A percentile compares a stretch with the other conserved stretches of the same genome.
Evolutionary conservation across 2,797 vertebrate genomes (phyloP).

Genomic region (Chaetodon trifasciatus): DNA sequence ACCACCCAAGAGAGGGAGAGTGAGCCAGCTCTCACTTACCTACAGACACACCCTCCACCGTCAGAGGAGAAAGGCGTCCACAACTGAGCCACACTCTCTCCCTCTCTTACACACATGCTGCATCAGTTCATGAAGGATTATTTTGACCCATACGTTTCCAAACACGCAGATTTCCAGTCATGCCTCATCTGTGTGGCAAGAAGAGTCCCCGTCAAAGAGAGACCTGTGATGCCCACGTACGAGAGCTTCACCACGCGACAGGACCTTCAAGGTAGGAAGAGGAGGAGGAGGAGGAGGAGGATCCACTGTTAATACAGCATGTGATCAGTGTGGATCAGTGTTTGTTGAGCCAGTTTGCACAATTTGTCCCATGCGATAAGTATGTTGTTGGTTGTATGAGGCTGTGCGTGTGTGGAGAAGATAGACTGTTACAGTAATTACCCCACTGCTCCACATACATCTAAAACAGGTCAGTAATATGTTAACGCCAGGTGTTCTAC

Average conservation of each 20-base stretch:
- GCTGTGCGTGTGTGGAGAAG: not conserved
- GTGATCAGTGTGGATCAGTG: not conserved
- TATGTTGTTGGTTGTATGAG: not conserved
- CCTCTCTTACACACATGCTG: not conserved
- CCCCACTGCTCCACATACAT: not conserved
- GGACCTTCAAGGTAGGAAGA: constrained; percentile 92
- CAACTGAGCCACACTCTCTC: not conserved
- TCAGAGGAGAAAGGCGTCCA: not conserved
- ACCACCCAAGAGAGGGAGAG: constrained; percentile 13
- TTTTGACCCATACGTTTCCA: not conserved
- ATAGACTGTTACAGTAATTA: not conserved
- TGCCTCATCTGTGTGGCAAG: constrained; percentile 98
- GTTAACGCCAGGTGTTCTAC: not conserved
- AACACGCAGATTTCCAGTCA: constrained; percentile 93
- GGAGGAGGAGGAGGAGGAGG: too few species aligned
- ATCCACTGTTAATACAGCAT: not conserved
- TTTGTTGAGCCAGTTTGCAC: not conserved
- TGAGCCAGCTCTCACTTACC: not conserved
- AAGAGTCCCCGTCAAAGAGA: constrained; percentile 94
- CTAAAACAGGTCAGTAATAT: not conserved
- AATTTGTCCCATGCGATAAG: not conserved
- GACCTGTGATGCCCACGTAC: constrained; percentile 89
- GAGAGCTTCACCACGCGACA: constrained; percentile 97
- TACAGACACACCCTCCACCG: constrained; percentile 1
- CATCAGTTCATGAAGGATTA: not conserved